phyloP scores from a whole-genome alignment of 2,797 vertebrate species.

The Picus viridis region DNA sequence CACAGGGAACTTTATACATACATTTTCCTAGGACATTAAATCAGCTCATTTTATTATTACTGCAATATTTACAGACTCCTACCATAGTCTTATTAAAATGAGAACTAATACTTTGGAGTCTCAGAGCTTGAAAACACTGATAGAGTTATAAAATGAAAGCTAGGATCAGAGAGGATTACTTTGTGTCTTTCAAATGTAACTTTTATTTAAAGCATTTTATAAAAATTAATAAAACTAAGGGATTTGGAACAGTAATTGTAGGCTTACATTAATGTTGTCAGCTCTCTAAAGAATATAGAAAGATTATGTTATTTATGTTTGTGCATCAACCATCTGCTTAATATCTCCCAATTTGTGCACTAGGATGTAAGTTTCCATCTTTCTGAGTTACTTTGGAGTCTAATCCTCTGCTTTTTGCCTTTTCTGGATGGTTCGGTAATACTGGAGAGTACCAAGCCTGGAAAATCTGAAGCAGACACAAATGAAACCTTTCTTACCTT shows the following conservation, averaged over 20 bases:
- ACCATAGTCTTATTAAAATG: conserved; percentile 59
- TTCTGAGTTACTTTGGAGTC: conserved; percentile 24
- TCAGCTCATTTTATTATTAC: conserved; percentile 59
- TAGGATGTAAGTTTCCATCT: conserved; percentile 46
- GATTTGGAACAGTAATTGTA: conserved; percentile 77
- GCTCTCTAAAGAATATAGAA: conserved; percentile 60
- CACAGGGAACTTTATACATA: conserved; percentile 54
- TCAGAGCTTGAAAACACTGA: conserved; percentile 56
- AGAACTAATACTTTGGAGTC: conserved; percentile 52
- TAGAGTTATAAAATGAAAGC: conserved; percentile 57
- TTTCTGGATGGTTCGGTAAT: not conserved
- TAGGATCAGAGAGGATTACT: conserved; percentile 70
- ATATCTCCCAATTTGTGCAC: conserved; percentile 57
- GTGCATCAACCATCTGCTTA: conserved; percentile 63
- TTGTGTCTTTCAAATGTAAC: conserved; percentile 54
- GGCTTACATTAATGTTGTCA: conserved; percentile 62
- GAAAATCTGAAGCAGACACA: not conserved
- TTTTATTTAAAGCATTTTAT: conserved; percentile 74
- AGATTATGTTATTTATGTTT: conserved; percentile 77
- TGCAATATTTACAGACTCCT: conserved; percentile 62
- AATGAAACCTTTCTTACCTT: conserved; percentile 29
- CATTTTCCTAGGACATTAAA: conserved; percentile 58
- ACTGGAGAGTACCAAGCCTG: not conserved
- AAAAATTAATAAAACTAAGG: conserved; percentile 76
- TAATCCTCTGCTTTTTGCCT: conserved; percentile 24